These are phyloP conservation scores for Dicranocentrus wangi DNA, from an alignment of 2,888 invertebrate genomes.

Conservation along the genomic window DNA sequence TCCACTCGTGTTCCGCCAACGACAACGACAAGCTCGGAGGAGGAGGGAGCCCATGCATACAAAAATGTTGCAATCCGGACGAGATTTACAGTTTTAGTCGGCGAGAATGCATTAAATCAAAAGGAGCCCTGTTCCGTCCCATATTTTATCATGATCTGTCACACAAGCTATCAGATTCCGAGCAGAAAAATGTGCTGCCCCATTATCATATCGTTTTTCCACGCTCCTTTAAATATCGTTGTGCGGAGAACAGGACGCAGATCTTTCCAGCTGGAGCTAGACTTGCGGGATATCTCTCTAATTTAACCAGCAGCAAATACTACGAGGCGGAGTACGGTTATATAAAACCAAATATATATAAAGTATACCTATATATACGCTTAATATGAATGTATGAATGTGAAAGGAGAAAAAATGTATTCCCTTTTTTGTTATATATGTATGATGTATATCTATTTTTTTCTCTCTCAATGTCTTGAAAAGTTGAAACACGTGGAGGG, in stretches of 20 bases:
- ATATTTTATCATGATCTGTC: conserved; percentile 63
- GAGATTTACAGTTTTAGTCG: conserved; percentile 62
- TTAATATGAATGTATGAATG: not conserved
- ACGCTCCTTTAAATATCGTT: conserved; percentile 59
- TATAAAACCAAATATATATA: not conserved
- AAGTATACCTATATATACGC: not conserved
- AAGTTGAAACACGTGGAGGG: too few relatives aligned
- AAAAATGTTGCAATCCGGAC: conserved; percentile 62
- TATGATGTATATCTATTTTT: too few relatives aligned
- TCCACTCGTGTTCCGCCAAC: conserved; percentile 14
- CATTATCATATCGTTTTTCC: conserved; percentile 59
- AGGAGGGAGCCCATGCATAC: conserved; percentile 49
- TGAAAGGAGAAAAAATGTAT: too few relatives aligned
- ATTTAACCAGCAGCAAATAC: conserved; percentile 42
- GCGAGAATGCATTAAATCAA: conserved; percentile 58
- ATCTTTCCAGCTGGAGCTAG: conserved; percentile 58
- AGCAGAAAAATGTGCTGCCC: conserved; percentile 41
- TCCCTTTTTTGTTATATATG: too few relatives aligned
- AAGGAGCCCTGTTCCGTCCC: conserved; percentile 50
- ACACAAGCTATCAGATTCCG: conserved; percentile 23
- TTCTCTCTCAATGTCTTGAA: too few relatives aligned
- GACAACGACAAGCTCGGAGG: not conserved
- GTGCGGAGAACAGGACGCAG: conserved; percentile 55
- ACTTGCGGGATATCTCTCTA: conserved; percentile 52
- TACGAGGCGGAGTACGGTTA: conserved; percentile 47